A percentile compares a stretch with the other conserved stretches of the same genome.
phyloP scores from a whole-genome alignment of 92 coral and sea anemone species.

The Paramuricea clavata region DNA sequence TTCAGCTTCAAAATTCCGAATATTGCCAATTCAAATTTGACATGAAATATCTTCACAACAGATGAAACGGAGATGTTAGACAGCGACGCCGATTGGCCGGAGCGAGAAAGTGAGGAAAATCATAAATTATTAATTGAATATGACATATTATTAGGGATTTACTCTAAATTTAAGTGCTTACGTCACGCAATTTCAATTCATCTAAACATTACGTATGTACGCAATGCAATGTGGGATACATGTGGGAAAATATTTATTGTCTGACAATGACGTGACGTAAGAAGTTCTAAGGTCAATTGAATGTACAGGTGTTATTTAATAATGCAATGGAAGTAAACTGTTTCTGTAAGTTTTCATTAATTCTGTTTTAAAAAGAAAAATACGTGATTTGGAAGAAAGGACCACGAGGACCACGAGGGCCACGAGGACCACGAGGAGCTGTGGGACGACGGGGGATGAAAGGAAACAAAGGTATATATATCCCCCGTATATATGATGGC shows the following conservation, averaged over 20 bases:
- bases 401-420: neutral
- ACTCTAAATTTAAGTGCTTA: too few species aligned
- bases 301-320: neutral
- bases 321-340: neutral
- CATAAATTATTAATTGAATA: too few species aligned
- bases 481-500: neutral
- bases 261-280: too few species aligned
- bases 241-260: too few species aligned
- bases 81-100: neutral
- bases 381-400: neutral
- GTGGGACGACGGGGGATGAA: neutral
- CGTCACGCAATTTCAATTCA: too few species aligned
- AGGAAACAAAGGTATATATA: neutral
- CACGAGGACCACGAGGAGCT: neutral
- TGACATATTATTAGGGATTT: too few species aligned
- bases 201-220: too few species aligned
- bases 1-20: too few species aligned
- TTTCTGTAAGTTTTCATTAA: too few species aligned
- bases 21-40: too few species aligned
- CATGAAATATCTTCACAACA: neutral
- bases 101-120: neutral
- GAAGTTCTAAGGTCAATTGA: too few species aligned
- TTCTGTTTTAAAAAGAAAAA: neutral
- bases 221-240: too few species aligned
- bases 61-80: neutral